A percentile compares a stretch with the other conserved stretches of the same genome.
phyloP scores from a whole-genome alignment of 1,140 invertebrate genomes.

The Cydia strobilella region DNA sequence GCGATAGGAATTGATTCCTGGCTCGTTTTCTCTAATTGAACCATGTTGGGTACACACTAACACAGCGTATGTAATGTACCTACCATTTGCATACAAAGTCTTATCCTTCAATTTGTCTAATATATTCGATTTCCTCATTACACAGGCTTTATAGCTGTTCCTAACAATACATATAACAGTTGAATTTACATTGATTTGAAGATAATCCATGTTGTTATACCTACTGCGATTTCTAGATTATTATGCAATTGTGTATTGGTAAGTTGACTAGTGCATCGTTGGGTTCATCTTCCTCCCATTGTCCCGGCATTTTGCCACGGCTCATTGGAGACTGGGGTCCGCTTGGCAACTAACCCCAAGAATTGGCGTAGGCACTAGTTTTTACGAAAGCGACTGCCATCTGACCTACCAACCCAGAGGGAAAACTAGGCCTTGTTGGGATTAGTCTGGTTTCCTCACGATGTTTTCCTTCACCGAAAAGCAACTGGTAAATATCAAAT shows the following conservation, averaged over 20 bases:
- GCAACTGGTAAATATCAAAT: too few relatives aligned
- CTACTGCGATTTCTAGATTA: not conserved
- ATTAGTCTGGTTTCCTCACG: too few relatives aligned
- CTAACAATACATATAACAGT: conserved; percentile 20
- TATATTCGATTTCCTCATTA: conserved; percentile 23
- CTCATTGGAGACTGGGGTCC: too few relatives aligned
- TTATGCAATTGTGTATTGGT: not conserved
- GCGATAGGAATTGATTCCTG: conserved; percentile 31
- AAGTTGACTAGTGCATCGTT: too few relatives aligned
- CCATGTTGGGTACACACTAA: conserved; percentile 11
- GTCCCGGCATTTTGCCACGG: too few relatives aligned
- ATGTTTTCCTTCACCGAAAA: too few relatives aligned
- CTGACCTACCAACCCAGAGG: too few relatives aligned
- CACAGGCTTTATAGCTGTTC: conserved; percentile 17
- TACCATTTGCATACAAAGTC: conserved; percentile 22
- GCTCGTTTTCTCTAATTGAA: conserved; percentile 31
- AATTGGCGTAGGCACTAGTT: too few relatives aligned
- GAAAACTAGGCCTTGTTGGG: too few relatives aligned
- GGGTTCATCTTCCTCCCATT: too few relatives aligned
- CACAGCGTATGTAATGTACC: conserved; percentile 18
- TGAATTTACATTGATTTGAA: conserved; percentile 2
- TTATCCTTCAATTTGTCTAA: conserved; percentile 23
- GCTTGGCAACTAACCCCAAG: too few relatives aligned
- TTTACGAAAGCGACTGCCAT: too few relatives aligned
- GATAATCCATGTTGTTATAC: not conserved